Evolutionary conservation across 2,797 vertebrate species (phyloP).

Genomic region (Phoxinus dragarum): DNA sequence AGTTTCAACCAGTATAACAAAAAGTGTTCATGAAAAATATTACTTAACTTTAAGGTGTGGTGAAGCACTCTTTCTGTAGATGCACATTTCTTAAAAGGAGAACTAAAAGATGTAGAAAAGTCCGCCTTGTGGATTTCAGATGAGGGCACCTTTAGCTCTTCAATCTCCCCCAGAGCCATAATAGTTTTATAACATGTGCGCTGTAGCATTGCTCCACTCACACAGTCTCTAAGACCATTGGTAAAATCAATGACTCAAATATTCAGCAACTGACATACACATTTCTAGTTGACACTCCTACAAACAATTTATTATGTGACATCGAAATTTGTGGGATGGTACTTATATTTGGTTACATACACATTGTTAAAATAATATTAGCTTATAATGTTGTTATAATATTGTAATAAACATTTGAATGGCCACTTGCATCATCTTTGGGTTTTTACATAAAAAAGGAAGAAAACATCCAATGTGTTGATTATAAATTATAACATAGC

Average conservation of each 20-base stretch:
- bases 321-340: constrained; percentile 15
- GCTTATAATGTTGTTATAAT: neutral
- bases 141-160: constrained; percentile 49
- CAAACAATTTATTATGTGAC: constrained; percentile 33
- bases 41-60: neutral
- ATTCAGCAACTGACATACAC: constrained; percentile 66
- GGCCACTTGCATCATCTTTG: neutral
- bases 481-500: neutral
- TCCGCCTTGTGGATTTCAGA: constrained; percentile 55
- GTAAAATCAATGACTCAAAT: constrained; percentile 72
- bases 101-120: constrained; percentile 26
- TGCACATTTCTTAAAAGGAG: constrained; percentile 14
- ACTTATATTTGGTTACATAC: neutral
- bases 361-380: neutral
- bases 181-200: constrained; percentile 49
- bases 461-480: constrained; percentile 25
- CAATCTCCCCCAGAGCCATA: constrained; percentile 48
- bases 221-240: constrained; percentile 62
- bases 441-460: neutral
- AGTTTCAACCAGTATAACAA: neutral
- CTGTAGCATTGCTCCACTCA: constrained; percentile 32
- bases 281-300: constrained; percentile 49
- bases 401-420: neutral
- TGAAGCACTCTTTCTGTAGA: constrained; percentile 7
- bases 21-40: neutral